Percentiles rank a stretch among this genome's conserved stretches.
These are phyloP conservation scores for Rallus limicola DNA, from an alignment of 2,113 vertebrate genomes.

Conservation along the genomic window DNA sequence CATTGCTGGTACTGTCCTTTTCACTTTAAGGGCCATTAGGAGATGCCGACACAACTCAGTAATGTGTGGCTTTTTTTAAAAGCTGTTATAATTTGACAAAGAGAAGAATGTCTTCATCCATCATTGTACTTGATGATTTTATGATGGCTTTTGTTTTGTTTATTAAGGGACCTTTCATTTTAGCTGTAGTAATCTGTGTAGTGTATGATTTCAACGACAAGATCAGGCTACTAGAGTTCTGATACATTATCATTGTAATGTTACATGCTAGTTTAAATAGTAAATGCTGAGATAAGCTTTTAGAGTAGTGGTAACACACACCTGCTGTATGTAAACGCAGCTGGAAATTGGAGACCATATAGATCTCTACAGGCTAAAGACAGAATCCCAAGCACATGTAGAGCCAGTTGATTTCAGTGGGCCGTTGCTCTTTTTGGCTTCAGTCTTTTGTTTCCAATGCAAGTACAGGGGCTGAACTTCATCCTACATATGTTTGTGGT, in stretches of 20 bases:
- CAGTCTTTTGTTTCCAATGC: not conserved
- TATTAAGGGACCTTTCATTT: not conserved
- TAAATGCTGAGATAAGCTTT: not conserved
- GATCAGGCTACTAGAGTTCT: not conserved
- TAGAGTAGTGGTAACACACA: not conserved
- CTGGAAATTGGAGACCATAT: not conserved
- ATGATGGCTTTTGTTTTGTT: no score
- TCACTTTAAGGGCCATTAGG: not conserved
- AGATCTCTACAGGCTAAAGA: not conserved
- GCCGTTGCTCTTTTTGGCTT: not conserved
- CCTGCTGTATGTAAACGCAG: not conserved
- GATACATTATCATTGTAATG: not conserved
- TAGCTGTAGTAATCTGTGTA: not conserved
- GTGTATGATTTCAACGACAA: not conserved
- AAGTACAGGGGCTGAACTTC: not conserved
- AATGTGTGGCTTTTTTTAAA: not conserved
- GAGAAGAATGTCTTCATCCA: not conserved
- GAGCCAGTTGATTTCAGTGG: not conserved
- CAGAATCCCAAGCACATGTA: not conserved
- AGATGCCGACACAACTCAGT: not conserved
- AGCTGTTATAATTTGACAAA: not conserved
- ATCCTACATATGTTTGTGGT: not conserved
- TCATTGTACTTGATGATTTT: not conserved
- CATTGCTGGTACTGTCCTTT: not conserved
- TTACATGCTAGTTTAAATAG: not conserved